A percentile compares a stretch with the other conserved stretches of the same genome.
phyloP scores from a whole-genome alignment of 2,113 vertebrate species.

The Nettapus auritus region DNA sequence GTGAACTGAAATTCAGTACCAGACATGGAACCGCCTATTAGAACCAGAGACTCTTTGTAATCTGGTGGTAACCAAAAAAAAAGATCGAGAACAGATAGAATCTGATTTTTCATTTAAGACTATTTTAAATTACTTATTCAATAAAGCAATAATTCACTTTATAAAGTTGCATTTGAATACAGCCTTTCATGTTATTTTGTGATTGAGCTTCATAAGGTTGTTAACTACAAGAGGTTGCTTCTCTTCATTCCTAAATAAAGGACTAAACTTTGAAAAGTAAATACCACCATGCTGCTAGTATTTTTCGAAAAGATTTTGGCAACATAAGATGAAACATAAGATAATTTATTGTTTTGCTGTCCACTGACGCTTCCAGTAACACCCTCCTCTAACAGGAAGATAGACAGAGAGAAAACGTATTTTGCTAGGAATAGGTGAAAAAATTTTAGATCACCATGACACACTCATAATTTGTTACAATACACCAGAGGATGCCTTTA shows the following conservation, averaged over 20 bases:
- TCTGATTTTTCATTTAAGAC: slow-evolving; percentile 29
- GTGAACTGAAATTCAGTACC: slow-evolving; percentile 25
- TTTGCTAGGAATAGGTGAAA: background rate
- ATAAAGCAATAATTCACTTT: background rate
- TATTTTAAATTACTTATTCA: slow-evolving; percentile 16
- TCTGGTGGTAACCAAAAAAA: background rate
- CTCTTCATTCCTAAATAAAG: slow-evolving; percentile 9
- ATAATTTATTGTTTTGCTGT: background rate
- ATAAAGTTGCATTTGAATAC: background rate
- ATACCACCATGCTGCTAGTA: background rate
- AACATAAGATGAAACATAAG: background rate
- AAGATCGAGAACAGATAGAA: background rate
- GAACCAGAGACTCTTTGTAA: slow-evolving; percentile 4
- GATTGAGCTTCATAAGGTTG: background rate
- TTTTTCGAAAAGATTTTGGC: background rate
- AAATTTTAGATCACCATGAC: background rate
- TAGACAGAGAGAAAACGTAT: background rate
- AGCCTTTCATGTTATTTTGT: slow-evolving; percentile 5
- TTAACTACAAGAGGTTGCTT: background rate
- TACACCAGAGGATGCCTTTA: background rate
- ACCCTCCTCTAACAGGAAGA: background rate
- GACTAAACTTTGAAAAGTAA: slow-evolving; percentile 19
- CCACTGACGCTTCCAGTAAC: background rate
- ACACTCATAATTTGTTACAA: background rate
- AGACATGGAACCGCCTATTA: background rate